Evolutionary conservation across 2,888 invertebrate genomes (phyloP), one percentile per base, ranked within the genome.

Genomic region (Pristionchus fissidentatus): DNA sequence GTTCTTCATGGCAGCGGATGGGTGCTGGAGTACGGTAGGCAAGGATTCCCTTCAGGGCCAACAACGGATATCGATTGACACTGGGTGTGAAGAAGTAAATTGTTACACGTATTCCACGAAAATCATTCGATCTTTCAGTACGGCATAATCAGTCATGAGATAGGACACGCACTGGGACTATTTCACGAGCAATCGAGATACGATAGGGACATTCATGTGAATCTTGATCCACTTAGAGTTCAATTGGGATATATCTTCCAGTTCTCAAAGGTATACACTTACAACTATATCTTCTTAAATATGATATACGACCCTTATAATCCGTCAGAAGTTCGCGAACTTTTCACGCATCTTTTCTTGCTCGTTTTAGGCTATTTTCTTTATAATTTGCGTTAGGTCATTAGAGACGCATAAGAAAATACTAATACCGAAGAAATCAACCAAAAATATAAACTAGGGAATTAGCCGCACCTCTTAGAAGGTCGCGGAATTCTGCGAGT

Each of bases 1-100:
- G 15, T 73, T 84, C 15, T 87, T 86, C 82, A 73, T 87, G 15
- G 87, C 87, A 41, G 87, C 87, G 55, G 87, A 88, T n/a, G 89
- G 89, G 46, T 89, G 89, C 62, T 89, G 88, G 88, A 88, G 88
- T 84, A 88, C 88, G 1, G 88, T 89, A 2, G 89, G 89, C 15
- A 86, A 84, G 81, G 89, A 88, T 80, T 77, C 84, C 32, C 82
- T 84, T 22, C 84, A 85, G 46, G 86, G 86, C 7, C 86, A 84
- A 84, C 89, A 89, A 60, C 86, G 87, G 49, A 85, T 89, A 32
- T 87, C 87, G 35, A 87, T 89, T 85, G 88, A 87, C 79, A 84
- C 81, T 13, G 89, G 89, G 19, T 89, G 89, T 84, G 89, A 89
- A 85, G 86, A 87, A 57, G 89, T 88, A 60, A 75, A 85, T 85